Conservation (phyloP, 2,797 vertebrate species). For the Sternotherus odoratus region DNA sequence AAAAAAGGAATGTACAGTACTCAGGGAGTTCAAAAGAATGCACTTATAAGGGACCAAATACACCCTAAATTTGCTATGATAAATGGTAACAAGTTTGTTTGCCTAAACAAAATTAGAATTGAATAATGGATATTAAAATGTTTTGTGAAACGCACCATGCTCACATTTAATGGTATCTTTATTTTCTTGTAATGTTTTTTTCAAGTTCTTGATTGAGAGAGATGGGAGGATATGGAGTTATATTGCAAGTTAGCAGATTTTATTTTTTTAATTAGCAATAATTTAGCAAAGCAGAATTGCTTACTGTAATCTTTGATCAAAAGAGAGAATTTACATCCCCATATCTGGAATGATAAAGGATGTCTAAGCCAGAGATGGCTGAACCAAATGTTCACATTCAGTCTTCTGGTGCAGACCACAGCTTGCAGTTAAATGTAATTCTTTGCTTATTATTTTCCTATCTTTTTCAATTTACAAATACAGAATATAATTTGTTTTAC, state of each 20-base stretch:
- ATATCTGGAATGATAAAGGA: background rate
- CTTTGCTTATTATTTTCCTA: background rate
- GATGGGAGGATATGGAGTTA: background rate
- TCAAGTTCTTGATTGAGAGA: background rate
- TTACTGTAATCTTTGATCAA: background rate
- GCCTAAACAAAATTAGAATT: conserved; percentile 26
- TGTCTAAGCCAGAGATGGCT: background rate
- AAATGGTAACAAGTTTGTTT: conserved; percentile 16
- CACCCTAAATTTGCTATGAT: conserved; percentile 37
- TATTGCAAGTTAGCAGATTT: background rate
- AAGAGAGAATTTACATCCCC: background rate
- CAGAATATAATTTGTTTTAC: conserved; percentile 3
- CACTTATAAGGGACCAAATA: conserved; percentile 67
- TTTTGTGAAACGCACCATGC: background rate
- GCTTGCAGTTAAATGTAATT: conserved; percentile 6
- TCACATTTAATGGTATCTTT: conserved; percentile 1
- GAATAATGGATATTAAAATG: background rate
- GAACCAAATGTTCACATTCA: conserved; percentile 38
- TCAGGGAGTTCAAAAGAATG: conserved; percentile 69
- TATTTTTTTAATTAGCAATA: background rate
- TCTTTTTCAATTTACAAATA: conserved; percentile 17
- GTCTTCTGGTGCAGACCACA: conserved; percentile 1
- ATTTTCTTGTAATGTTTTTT: background rate
- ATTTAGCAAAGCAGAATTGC: background rate
- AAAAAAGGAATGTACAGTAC: conserved; percentile 64